These are phyloP conservation scores for Tragelaphus scriptus DNA, from an alignment of 2,113 vertebrate species.

Conservation along the genomic window DNA sequence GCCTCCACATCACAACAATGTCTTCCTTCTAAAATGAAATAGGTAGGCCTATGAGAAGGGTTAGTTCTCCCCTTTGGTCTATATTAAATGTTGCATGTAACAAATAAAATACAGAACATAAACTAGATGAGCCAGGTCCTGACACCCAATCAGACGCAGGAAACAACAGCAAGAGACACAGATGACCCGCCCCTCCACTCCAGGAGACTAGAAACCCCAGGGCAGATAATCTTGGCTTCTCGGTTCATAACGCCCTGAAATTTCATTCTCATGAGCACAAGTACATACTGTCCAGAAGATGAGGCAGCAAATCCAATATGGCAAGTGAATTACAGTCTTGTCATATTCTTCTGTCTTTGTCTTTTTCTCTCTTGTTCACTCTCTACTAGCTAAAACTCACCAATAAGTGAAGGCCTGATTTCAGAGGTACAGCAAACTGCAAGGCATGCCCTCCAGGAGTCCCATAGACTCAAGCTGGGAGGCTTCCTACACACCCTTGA, in stretches of 20 bases:
- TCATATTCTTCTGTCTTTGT: accelerated
- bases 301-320: background rate
- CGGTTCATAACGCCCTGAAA: background rate
- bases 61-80: background rate
- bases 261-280: background rate
- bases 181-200: accelerated
- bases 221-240: background rate
- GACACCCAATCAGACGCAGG: accelerated
- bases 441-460: accelerated
- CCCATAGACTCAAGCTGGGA: too few relatives aligned
- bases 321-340: background rate
- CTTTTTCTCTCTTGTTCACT: background rate
- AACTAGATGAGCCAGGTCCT: background rate
- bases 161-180: background rate
- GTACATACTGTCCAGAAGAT: background rate
- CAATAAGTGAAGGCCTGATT: background rate
- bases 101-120: background rate
- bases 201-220: background rate
- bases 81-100: background rate
- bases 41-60: background rate
- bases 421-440: background rate
- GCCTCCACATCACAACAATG: too few relatives aligned
- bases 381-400: background rate
- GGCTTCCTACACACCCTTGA: accelerated
- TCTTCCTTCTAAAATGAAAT: background rate